Conservation (phyloP, 2,113 vertebrate genomes). For the Nothobranchius furzeri region DNA sequence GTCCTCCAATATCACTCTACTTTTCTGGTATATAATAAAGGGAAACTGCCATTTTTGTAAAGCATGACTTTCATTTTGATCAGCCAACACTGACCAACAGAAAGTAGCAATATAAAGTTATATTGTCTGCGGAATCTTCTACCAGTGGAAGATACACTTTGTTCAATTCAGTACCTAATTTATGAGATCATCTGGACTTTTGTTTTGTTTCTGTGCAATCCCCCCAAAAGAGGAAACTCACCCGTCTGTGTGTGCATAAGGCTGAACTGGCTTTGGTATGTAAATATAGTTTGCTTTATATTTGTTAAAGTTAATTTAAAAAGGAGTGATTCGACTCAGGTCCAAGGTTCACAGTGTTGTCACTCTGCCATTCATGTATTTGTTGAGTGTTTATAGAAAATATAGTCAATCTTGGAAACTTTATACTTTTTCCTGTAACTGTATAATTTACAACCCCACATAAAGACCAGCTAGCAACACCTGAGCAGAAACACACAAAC, state of each 20-base stretch:
- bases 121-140: constrained; percentile 9
- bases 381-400: constrained; percentile 78
- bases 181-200: constrained; percentile 37
- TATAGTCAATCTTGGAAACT: constrained; percentile 54
- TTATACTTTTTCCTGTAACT: constrained; percentile 56
- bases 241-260: constrained; percentile 41
- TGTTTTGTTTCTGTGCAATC: constrained; percentile 10
- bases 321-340: constrained; percentile 69
- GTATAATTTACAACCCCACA: constrained; percentile 30
- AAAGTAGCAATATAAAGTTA: constrained; percentile 18
- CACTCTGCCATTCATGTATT: constrained; percentile 69
- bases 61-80: constrained; percentile 55
- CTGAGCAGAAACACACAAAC: constrained; percentile 17
- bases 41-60: constrained; percentile 43
- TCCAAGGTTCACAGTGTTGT: constrained; percentile 61
- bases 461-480: constrained; percentile 32
- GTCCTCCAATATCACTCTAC: constrained; percentile 23
- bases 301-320: constrained; percentile 77
- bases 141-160: constrained; percentile 11
- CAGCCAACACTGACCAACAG: constrained; percentile 54
- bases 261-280: constrained; percentile 66
- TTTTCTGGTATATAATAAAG: constrained; percentile 47
- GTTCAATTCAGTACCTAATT: constrained; percentile 19
- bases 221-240: constrained; percentile 37
- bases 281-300: constrained; percentile 75